phyloP scores from a whole-genome alignment of 53 echinoderm and acorn worm species.

The Henricia sp. region DNA sequence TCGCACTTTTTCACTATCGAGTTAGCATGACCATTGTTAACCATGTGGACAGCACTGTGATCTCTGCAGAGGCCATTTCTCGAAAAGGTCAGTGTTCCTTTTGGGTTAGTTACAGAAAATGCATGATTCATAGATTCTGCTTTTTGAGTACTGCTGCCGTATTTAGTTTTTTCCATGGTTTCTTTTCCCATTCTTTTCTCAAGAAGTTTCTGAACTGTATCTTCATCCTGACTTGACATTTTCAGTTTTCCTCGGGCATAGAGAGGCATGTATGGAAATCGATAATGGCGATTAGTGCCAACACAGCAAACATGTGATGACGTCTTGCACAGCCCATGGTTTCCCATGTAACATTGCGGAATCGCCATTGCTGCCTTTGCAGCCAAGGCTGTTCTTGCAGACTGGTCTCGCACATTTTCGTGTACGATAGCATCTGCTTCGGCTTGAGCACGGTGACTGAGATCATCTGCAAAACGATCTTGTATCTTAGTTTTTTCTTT shows the following conservation, averaged over 20 bases:
- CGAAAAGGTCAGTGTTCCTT: too few relatives aligned
- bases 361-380: background rate
- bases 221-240: background rate
- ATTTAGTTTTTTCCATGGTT: background rate
- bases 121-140: too few relatives aligned
- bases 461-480: background rate
- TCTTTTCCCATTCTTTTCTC: background rate
- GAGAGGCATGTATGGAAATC: background rate
- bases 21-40: too few relatives aligned
- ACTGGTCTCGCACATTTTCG: too few relatives aligned
- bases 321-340: background rate
- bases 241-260: slow-evolving; percentile 1
- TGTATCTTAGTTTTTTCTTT: background rate
- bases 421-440: too few relatives aligned
- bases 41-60: too few relatives aligned
- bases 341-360: background rate
- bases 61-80: too few relatives aligned
- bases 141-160: too few relatives aligned
- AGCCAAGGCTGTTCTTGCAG: background rate
- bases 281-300: background rate
- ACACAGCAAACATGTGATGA: background rate
- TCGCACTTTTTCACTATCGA: too few relatives aligned
- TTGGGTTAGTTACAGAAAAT: too few relatives aligned
- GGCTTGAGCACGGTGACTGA: background rate
- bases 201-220: background rate